Conservation (phyloP, 2,113 vertebrate species). For the Gnathonemus longibarbis region DNA sequence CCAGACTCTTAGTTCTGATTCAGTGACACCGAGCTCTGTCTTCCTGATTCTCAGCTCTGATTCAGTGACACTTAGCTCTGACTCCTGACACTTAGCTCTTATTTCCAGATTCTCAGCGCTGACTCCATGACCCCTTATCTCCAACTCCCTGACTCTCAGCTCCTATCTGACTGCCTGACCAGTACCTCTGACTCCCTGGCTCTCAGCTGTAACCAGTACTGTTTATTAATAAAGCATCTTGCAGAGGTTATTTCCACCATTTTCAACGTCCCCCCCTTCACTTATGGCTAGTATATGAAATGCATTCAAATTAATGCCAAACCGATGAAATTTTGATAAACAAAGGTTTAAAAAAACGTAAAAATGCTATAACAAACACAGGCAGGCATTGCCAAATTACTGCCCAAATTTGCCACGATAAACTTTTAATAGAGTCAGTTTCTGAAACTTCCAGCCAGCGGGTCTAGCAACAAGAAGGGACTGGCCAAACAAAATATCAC, state of each 20-base stretch:
- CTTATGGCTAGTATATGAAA: neutral
- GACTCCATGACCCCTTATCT: neutral
- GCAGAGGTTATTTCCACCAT: neutral
- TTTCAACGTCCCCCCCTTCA: neutral
- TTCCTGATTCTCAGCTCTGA: neutral
- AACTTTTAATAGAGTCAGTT: constrained; percentile 41
- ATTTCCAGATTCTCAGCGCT: neutral
- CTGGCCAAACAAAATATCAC: constrained; percentile 55
- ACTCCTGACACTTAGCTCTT: neutral
- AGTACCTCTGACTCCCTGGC: neutral
- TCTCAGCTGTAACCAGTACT: neutral
- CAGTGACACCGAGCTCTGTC: neutral
- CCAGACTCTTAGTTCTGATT: neutral
- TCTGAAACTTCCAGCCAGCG: constrained; percentile 37
- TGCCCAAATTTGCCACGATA: constrained; percentile 27
- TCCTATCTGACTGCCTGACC: neutral
- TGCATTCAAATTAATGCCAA: constrained; percentile 17
- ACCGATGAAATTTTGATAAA: constrained; percentile 16
- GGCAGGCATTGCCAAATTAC: constrained; percentile 22
- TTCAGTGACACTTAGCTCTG: neutral
- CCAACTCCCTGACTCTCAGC: neutral
- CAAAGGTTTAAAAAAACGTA: constrained; percentile 5
- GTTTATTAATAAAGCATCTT: neutral
- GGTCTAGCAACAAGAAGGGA: constrained; percentile 40
- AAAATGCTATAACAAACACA: constrained; percentile 20